phyloP scores from a whole-genome alignment of 2,113 vertebrate genomes.

The Seriola rivoliana region DNA sequence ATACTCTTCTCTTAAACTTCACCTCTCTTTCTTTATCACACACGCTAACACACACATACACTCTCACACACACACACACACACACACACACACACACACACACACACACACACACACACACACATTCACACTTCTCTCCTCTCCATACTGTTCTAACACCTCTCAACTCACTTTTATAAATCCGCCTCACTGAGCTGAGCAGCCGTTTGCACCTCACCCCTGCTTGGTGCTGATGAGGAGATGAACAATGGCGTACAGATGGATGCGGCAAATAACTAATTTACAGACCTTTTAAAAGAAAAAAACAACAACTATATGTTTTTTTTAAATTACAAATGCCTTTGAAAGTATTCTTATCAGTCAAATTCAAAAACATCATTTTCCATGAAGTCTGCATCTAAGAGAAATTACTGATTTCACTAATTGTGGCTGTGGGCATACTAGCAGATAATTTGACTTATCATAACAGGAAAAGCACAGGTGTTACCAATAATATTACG shows the following conservation, averaged over 20 bases:
- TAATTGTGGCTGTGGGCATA: neutral
- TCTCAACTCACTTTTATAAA: slow-evolving; percentile 66
- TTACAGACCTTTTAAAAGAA: slow-evolving; percentile 9
- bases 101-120: slow-evolving; percentile 39
- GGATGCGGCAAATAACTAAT: neutral
- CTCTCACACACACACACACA: slow-evolving; percentile 20
- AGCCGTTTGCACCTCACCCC: slow-evolving; percentile 61
- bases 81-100: slow-evolving; percentile 56
- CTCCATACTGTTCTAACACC: slow-evolving; percentile 70
- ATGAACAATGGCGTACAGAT: slow-evolving; percentile 38
- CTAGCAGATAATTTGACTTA: neutral
- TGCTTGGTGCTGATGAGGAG: slow-evolving; percentile 41
- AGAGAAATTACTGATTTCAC: neutral
- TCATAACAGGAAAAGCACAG: neutral
- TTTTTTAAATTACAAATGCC: neutral
- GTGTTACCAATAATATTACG: neutral
- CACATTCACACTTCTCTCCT: slow-evolving; percentile 55
- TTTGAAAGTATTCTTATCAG: neutral
- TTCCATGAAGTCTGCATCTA: neutral
- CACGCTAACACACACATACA: slow-evolving; percentile 45
- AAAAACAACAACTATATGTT: neutral
- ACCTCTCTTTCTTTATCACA: slow-evolving; percentile 50
- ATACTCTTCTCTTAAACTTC: slow-evolving; percentile 46
- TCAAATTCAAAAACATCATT: neutral
- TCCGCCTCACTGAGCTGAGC: slow-evolving; percentile 62